phyloP scores from a whole-genome alignment of 2,797 vertebrate genomes.

The Lepus townsendii region DNA sequence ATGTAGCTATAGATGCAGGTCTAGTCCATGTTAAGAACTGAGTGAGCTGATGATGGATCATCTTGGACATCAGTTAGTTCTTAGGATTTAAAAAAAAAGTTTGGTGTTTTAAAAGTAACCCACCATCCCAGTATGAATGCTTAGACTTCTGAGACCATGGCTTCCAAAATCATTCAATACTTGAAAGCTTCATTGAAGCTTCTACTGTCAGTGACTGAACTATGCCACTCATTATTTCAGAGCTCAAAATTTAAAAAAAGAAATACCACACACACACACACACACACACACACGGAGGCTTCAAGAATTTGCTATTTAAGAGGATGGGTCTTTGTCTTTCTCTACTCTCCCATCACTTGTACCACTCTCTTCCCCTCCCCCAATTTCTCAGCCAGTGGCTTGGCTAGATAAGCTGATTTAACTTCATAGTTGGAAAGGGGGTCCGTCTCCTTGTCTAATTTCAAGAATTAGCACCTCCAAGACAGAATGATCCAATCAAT shows the following conservation, averaged over 20 bases:
- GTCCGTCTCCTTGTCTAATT: constrained; percentile 40
- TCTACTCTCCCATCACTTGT: not conserved
- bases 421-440: constrained; percentile 49
- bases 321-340: not conserved
- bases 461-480: constrained; percentile 84
- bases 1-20: constrained; percentile 82
- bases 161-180: constrained; percentile 68
- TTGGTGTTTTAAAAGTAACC: constrained; percentile 69
- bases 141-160: constrained; percentile 78
- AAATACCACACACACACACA: no score
- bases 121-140: constrained; percentile 75
- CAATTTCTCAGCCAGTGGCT: constrained; percentile 40
- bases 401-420: constrained; percentile 11
- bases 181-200: constrained; percentile 71
- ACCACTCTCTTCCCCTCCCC: constrained; percentile 1
- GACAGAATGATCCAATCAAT: constrained; percentile 72
- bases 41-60: constrained; percentile 53
- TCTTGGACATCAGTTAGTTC: constrained; percentile 72
- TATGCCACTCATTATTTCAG: constrained; percentile 65
- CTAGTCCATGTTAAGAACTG: constrained; percentile 80
- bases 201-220: constrained; percentile 81
- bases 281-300: not conserved
- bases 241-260: constrained; percentile 47
- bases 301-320: constrained; percentile 44
- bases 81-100: constrained; percentile 57